Percentiles rank a stretch among this genome's conserved stretches.
These are phyloP conservation scores for Dasyurus viverrinus DNA, from an alignment of 2,113 vertebrate species.

Conservation along the genomic window DNA sequence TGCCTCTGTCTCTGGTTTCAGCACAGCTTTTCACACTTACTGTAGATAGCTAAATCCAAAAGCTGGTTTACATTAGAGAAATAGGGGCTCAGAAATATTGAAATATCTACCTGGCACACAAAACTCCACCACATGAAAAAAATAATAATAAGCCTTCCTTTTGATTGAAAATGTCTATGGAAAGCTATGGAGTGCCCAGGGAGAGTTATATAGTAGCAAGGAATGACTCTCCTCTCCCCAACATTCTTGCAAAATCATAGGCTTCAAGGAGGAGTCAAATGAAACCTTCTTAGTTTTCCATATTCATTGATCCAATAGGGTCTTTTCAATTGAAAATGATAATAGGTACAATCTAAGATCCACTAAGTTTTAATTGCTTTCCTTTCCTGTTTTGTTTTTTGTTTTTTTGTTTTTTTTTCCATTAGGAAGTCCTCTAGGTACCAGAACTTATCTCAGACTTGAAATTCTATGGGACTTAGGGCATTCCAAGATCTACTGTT, in stretches of 20 bases:
- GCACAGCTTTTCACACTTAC: constrained; percentile 23
- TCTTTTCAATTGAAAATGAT: constrained; percentile 37
- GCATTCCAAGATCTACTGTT: not conserved
- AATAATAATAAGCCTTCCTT: not conserved
- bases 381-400: not conserved
- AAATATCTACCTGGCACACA: constrained; percentile 58
- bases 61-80: constrained; percentile 48
- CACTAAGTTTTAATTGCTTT: not conserved
- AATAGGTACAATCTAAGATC: not conserved
- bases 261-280: not conserved
- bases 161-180: constrained; percentile 33
- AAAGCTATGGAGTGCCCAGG: constrained; percentile 42
- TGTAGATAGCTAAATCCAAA: constrained; percentile 29
- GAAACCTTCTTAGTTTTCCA: not conserved
- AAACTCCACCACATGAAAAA: constrained; percentile 40
- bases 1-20: constrained; percentile 34
- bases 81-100: constrained; percentile 57
- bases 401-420: not conserved
- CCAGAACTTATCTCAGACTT: constrained; percentile 36
- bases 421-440: constrained; percentile 6
- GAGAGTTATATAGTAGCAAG: constrained; percentile 5
- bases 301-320: constrained; percentile 16
- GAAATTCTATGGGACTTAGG: constrained; percentile 23
- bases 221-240: not conserved
- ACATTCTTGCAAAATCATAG: not conserved